Percentiles rank a stretch among this genome's conserved stretches.
These are phyloP conservation scores for Diarsia rubi DNA, from an alignment of 2,888 invertebrate species.

Conservation along the genomic window DNA sequence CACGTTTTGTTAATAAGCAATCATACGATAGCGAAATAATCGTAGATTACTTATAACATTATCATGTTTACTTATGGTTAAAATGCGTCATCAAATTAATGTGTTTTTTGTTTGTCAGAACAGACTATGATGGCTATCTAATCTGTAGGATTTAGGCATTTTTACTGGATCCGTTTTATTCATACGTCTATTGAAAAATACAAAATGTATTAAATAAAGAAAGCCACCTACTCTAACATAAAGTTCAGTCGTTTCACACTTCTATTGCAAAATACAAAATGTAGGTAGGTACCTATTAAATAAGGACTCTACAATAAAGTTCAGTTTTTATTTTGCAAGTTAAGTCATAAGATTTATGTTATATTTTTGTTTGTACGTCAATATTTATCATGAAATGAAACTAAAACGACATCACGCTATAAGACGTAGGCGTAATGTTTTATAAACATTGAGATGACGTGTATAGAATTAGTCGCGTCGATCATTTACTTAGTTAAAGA, in stretches of 20 bases:
- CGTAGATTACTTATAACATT: slow-evolving; percentile 17
- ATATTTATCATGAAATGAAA: neutral
- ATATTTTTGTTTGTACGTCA: neutral
- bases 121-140: slow-evolving; percentile 16
- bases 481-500: slow-evolving; percentile 27
- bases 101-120: slow-evolving; percentile 40
- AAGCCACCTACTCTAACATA: neutral
- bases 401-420: slow-evolving; percentile 7
- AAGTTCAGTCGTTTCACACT: neutral
- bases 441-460: slow-evolving; percentile 51
- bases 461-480: slow-evolving; percentile 4
- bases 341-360: neutral
- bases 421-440: slow-evolving; percentile 36
- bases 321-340: neutral
- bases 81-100: slow-evolving; percentile 26
- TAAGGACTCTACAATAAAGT: neutral
- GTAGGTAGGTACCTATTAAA: too few relatives aligned
- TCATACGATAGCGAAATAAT: slow-evolving; percentile 26
- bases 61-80: slow-evolving; percentile 31
- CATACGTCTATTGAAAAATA: neutral
- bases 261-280: neutral
- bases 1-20: neutral
- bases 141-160: slow-evolving; percentile 23
- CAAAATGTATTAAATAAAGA: neutral
- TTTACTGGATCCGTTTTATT: slow-evolving; percentile 1